Conservation (phyloP, 1,140 invertebrate species). For the Cotesia chilonis region DNA sequence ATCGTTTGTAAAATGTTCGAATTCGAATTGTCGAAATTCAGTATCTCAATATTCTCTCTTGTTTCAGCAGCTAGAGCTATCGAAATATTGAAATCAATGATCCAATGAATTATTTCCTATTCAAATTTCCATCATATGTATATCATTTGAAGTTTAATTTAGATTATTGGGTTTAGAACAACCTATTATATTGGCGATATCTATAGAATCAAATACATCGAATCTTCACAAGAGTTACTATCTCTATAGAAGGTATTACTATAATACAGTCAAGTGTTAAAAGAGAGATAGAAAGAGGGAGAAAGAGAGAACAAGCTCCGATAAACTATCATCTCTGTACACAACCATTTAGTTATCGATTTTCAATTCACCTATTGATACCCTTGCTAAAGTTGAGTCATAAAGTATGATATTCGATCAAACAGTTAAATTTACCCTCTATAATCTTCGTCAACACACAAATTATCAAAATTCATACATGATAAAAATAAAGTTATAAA, state of each 20-base stretch:
- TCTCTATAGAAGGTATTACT: no score
- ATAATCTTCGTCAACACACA: slow-evolving; percentile 28
- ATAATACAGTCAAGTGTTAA: no score
- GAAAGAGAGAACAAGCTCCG: not conserved
- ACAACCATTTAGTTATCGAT: slow-evolving; percentile 49
- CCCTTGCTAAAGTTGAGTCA: slow-evolving; percentile 31
- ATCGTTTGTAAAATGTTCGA: slow-evolving; percentile 17
- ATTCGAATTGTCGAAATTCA: slow-evolving; percentile 26
- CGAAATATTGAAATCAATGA: slow-evolving; percentile 2
- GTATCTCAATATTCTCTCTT: slow-evolving; percentile 8
- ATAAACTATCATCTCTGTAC: slow-evolving; percentile 40
- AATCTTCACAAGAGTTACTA: no score
- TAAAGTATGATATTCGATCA: slow-evolving; percentile 49
- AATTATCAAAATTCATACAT: no score
- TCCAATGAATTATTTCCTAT: not conserved
- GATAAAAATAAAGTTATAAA: no score
- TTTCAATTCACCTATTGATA: slow-evolving; percentile 50
- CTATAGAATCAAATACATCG: no score
- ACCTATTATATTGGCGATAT: no score
- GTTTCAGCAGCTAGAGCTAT: not conserved
- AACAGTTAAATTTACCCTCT: slow-evolving; percentile 52
- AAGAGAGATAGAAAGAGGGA: not conserved
- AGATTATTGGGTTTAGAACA: no score
- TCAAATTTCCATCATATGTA: slow-evolving; percentile 7
- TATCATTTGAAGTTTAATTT: not conserved